Base-by-base conservation (phyloP, 2,888 invertebrate species). In the Synanthedon tipuliformis region DNA sequence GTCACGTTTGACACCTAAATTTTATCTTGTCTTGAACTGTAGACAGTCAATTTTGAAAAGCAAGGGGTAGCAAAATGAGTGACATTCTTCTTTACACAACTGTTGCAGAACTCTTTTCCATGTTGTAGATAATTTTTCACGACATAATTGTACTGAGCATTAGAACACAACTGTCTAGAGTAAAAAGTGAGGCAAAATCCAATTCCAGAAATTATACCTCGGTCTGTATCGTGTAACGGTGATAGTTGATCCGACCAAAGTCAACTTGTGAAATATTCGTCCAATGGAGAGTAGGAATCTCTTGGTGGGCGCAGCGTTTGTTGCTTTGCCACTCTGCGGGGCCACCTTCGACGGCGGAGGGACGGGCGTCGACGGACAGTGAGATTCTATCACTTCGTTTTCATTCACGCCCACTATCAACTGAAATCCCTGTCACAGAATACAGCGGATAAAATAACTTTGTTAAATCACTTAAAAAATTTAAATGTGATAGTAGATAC, bases 161-260 rank as follows among this genome's bases (percentile, higher is more conserved):
- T 18, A 18, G 18, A 18, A 18, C 2, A 18, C 18, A 18, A 18
- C 18, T 18, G 18, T 18, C 18, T 18, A 18, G 0, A 18, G 18
- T 18, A 18, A 18, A 18, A 18, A 18, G 18, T 18, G 18, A 18
- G 18, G 1, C 16, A 16, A 16, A 16, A 16, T 16, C 16, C n/a
- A n/a, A n/a, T n/a, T n/a, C n/a, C n/a, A 50, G 15, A 0, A 4
- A 58, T 57, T 73, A n/a, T 76, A 94, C 95, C 95, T 93, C n/a
- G 98, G 98, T 67, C 96, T 90, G 75, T 97, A 98, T 72, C 97
- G 90, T 0, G 96, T 97, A 7, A 98, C 97, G 2, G 94, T 95
- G 65, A 98, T 97, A n/a, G 94, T 94, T 56, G 95, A 94, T 16
- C 95, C 96, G 51, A 90, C 91, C 0, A 98, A 82, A 0, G 94